A percentile compares a stretch with the other conserved stretches of the same genome.
Evolutionary conservation across 64 coral and sea anemone genomes (phyloP).

Genomic region (Montipora foliosa): DNA sequence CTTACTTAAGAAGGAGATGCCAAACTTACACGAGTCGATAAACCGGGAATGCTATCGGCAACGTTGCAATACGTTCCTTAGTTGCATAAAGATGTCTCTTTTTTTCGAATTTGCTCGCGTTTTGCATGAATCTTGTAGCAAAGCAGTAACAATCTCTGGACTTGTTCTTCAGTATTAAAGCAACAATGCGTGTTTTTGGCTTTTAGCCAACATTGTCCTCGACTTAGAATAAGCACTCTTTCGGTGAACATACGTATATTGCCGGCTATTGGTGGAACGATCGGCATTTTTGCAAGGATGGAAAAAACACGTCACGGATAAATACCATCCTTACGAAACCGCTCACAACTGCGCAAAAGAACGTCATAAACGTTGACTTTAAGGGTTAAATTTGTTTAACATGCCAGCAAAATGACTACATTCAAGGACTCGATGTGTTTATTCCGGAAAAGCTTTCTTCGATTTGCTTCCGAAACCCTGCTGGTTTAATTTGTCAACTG

Average conservation of each 20-base stretch:
- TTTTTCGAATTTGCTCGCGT: background rate
- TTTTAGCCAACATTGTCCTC: conserved; percentile 15
- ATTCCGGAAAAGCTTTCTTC: conserved; percentile 26
- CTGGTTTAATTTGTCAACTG: conserved; percentile 16
- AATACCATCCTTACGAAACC: background rate
- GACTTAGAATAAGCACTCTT: background rate
- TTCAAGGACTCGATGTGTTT: background rate
- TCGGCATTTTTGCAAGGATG: background rate
- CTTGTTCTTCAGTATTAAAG: background rate
- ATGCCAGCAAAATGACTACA: background rate
- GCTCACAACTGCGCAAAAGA: background rate
- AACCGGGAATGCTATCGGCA: background rate
- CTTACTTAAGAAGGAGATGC: background rate
- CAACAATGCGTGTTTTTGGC: background rate
- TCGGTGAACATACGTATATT: conserved; percentile 12
- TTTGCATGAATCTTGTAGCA: background rate
- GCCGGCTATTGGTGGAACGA: conserved; percentile 28
- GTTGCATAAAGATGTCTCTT: background rate
- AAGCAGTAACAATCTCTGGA: background rate
- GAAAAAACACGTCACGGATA: conserved; percentile 14
- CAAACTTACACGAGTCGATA: background rate
- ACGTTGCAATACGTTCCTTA: background rate
- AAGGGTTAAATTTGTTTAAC: background rate
- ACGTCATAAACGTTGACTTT: background rate
- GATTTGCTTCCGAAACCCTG: conserved; percentile 1